Percentiles rank a stretch among this genome's conserved stretches.
Evolutionary conservation across 2,113 vertebrate species (phyloP).

Genomic region (Eleginops maclovinus): DNA sequence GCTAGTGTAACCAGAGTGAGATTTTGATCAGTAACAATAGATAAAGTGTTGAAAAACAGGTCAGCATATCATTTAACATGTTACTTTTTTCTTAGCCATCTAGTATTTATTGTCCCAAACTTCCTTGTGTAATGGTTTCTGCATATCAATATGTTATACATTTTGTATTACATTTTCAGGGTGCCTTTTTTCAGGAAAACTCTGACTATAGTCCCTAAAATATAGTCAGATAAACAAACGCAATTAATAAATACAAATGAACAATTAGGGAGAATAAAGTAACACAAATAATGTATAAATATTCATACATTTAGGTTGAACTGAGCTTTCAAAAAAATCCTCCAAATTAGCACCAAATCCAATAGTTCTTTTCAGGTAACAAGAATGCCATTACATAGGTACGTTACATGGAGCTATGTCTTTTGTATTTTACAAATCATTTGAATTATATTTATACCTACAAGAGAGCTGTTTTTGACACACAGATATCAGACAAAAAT

Average conservation of each 20-base stretch:
- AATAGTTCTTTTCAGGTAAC: conserved; percentile 9
- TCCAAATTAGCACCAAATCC: conserved; percentile 10
- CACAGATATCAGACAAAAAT: conserved; percentile 26
- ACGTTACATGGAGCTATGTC: background rate
- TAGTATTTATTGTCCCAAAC: background rate
- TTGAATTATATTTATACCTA: background rate
- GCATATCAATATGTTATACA: background rate
- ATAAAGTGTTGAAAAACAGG: background rate
- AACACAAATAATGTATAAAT: background rate
- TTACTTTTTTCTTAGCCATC: background rate
- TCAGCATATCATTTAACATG: background rate
- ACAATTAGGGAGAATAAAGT: background rate
- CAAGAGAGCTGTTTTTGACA: background rate
- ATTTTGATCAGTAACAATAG: background rate
- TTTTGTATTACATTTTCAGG: background rate
- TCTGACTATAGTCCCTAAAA: background rate
- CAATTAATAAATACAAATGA: background rate
- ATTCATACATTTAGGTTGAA: background rate
- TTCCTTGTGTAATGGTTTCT: background rate
- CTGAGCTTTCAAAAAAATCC: background rate
- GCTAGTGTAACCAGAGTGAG: background rate
- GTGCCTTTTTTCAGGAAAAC: background rate
- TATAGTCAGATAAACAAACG: background rate
- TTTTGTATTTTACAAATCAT: background rate
- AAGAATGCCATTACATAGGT: conserved; percentile 14